Evolutionary conservation across 2,113 vertebrate genomes (phyloP).

Genomic region (Planiliza haematocheilus): DNA sequence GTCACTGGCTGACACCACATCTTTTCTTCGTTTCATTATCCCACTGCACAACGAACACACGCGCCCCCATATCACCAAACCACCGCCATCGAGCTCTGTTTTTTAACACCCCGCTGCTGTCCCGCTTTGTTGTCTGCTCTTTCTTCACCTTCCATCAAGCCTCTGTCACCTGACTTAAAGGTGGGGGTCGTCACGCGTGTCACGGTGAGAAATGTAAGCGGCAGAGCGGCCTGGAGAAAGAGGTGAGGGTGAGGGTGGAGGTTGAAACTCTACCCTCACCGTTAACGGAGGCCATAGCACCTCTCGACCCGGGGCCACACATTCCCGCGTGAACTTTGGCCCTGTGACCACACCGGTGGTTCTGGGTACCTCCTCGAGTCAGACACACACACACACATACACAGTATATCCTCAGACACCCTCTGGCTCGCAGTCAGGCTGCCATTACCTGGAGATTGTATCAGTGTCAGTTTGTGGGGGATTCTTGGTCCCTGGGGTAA

Average conservation of each 20-base stretch:
- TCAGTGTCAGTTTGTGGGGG: slow-evolving; percentile 81
- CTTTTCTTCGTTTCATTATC: too few relatives aligned
- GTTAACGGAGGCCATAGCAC: slow-evolving; percentile 80
- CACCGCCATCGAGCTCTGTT: not conserved
- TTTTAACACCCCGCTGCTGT: slow-evolving; percentile 28
- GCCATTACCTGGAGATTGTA: slow-evolving; percentile 84
- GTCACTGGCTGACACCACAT: too few relatives aligned
- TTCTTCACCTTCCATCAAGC: slow-evolving; percentile 52
- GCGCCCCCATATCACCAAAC: slow-evolving; percentile 4
- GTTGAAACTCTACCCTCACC: slow-evolving; percentile 81
- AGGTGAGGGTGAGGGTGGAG: slow-evolving; percentile 67
- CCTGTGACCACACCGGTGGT: slow-evolving; percentile 78
- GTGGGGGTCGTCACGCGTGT: slow-evolving; percentile 66
- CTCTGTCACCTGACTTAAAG: slow-evolving; percentile 66
- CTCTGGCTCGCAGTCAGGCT: slow-evolving; percentile 70
- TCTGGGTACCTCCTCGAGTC: slow-evolving; percentile 66
- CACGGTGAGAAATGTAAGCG: slow-evolving; percentile 75
- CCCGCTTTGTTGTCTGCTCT: slow-evolving; percentile 40
- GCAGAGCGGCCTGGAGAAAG: slow-evolving; percentile 65
- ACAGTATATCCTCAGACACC: slow-evolving; percentile 59
- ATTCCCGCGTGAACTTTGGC: slow-evolving; percentile 83
- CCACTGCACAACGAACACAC: not conserved
- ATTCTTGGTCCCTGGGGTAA: slow-evolving; percentile 76
- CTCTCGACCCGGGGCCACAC: slow-evolving; percentile 82
- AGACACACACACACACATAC: slow-evolving; percentile 47